Conservation (phyloP, 2,888 invertebrate genomes). For the Nymphalis urticae region DNA sequence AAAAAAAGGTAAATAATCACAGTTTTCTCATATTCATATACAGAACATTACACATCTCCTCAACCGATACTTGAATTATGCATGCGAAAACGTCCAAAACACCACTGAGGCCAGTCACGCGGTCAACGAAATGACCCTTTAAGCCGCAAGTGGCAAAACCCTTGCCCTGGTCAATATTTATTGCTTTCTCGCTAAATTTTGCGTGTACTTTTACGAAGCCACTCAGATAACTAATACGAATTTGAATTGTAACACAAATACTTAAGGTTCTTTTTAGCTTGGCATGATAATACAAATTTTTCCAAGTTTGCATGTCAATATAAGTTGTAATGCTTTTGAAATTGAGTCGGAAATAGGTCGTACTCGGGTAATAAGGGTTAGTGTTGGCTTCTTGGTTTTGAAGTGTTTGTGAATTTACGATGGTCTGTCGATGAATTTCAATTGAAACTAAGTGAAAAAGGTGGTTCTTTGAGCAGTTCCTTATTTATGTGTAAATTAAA, state of each 20-base stretch:
- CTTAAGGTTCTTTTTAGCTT: constrained; percentile 3
- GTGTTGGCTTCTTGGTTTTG: constrained; percentile 38
- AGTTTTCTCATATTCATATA: constrained; percentile 5
- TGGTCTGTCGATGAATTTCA: constrained; percentile 52
- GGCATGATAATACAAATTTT: neutral
- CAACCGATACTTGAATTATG: constrained; percentile 51
- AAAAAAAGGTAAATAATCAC: neutral
- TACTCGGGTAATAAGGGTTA: neutral
- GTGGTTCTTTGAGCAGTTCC: neutral
- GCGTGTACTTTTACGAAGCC: constrained; percentile 40
- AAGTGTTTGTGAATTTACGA: constrained; percentile 44
- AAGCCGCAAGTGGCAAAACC: constrained; percentile 51
- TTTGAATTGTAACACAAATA: neutral
- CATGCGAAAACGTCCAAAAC: constrained; percentile 50
- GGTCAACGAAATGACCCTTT: constrained; percentile 60
- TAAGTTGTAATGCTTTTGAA: neutral
- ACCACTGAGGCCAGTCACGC: constrained; percentile 47
- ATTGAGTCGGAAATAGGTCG: constrained; percentile 12
- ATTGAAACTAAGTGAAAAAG: constrained; percentile 30
- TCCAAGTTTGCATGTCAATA: neutral
- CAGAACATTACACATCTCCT: constrained; percentile 7
- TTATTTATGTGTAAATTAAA: neutral
- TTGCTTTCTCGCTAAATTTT: constrained; percentile 58
- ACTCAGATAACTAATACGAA: neutral
- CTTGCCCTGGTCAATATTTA: constrained; percentile 66